These are phyloP conservation scores for Siniperca chuatsi DNA, from an alignment of 2,113 vertebrate genomes.

Conservation along the genomic window DNA sequence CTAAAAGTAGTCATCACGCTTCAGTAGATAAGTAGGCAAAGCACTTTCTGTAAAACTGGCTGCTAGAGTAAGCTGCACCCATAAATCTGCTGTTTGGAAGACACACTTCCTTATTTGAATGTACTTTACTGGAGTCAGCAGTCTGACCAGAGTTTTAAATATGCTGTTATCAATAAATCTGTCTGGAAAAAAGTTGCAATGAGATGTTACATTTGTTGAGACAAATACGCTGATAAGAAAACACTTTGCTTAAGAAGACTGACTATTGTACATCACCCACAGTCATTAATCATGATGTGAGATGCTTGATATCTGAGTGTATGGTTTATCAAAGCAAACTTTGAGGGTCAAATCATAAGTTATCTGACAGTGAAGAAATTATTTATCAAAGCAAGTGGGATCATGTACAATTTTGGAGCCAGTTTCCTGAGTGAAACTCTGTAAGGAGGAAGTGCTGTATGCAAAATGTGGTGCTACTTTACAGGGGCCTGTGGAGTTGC, in stretches of 20 bases:
- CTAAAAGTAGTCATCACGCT: background rate
- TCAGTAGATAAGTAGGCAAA: background rate
- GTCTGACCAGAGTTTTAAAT: background rate
- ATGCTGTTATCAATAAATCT: background rate
- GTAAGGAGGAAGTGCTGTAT: background rate
- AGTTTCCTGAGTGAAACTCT: slow-evolving; percentile 16
- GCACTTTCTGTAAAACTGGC: background rate
- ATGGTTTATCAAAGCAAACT: background rate
- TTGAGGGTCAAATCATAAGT: background rate
- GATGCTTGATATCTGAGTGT: no score
- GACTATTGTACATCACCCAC: background rate
- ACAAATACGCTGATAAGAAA: background rate
- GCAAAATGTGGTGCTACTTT: background rate
- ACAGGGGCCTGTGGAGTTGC: background rate
- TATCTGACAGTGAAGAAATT: background rate
- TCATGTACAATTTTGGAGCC: no score
- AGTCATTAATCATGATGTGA: background rate
- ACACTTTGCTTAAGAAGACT: background rate
- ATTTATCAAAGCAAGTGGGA: background rate
- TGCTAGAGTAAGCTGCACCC: background rate
- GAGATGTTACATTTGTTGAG: background rate
- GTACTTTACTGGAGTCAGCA: background rate
- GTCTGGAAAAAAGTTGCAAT: background rate
- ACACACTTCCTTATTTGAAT: slow-evolving; percentile 14
- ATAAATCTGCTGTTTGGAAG: background rate